Evolutionary conservation across 23 tunicate species (phyloP), one percentile per base, ranked within the genome.

Genomic region (Halocynthia aurantium): DNA sequence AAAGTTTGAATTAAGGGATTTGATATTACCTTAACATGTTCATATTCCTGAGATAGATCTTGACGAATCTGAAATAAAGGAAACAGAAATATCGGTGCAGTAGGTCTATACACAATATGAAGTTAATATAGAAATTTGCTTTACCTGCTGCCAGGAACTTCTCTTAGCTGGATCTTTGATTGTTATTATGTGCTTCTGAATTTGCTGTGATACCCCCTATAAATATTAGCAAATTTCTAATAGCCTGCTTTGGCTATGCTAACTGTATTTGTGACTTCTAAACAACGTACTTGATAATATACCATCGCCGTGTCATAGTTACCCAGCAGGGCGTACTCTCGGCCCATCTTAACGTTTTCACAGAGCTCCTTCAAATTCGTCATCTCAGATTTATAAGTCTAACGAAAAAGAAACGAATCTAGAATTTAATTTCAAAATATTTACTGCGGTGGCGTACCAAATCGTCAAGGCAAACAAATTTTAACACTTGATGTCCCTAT

Each of bases 271-370:
- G 44, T 31, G 44, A 31, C 44, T 31, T 31, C 4, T 4, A 31
- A 31, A 31, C 44, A n/a, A 65, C 70, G 10, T 20, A 65, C 70
- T 77, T 91, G 97, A 75, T 85, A 91, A 74, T 91, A 91, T 52
- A 91, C 97, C 75, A 79, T 63, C n/a, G 97, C 90, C 56, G 97
- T 91, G 54, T 91, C 97, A 73, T 91, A 91, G 63, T 85, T 91
- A n/a, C 97, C 97, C 13, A 91, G 82, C 0, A 91, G 79, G 22
- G 97, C 97, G 74, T 91, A 91, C 58, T 91, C 97, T 40, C 97
- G 68, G 7, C 97, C 97, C 90, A 91, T 85, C 75, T 91, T 91
- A 8, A 91, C 91, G 74, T 91, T 91, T 63, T 91, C 97, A 72
- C 87, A 77, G 20, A 91, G 89, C 78, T 91, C 97, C 62, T 91